These are phyloP conservation scores for Sigmodon hispidus DNA, from an alignment of 2,113 vertebrate species.

Conservation along the genomic window DNA sequence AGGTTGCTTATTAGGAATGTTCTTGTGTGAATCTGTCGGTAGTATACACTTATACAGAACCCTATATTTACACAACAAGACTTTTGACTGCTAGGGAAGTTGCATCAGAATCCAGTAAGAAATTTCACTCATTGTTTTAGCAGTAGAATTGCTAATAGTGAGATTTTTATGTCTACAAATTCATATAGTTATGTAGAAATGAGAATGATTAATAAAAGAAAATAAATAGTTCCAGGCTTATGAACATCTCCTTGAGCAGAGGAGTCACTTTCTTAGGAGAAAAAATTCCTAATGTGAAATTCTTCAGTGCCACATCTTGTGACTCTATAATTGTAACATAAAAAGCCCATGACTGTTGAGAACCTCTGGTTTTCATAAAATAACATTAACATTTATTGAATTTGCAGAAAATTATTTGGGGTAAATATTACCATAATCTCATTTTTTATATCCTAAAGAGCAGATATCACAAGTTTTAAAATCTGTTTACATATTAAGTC, in stretches of 20 bases:
- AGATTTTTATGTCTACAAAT: not conserved
- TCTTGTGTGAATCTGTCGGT: not conserved
- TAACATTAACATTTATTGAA: not conserved
- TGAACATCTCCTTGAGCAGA: not conserved
- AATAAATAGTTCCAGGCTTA: not conserved
- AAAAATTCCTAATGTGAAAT: not conserved
- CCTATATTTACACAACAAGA: not conserved
- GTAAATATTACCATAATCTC: not conserved
- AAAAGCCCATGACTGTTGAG: not conserved
- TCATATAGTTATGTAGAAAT: not conserved
- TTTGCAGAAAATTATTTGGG: not conserved
- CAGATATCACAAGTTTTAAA: slow-evolving; percentile 13
- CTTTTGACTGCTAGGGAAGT: not conserved
- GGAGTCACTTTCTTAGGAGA: slow-evolving; percentile 1
- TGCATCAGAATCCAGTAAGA: not conserved
- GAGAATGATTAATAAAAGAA: not conserved
- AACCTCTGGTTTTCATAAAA: not conserved
- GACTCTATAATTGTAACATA: not conserved
- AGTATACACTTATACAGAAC: not conserved
- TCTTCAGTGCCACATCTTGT: not conserved
- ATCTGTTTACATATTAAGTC: not conserved
- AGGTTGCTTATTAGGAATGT: not conserved
- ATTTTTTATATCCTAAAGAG: not conserved
- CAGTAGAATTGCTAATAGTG: not conserved
- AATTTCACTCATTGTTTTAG: not conserved